These are phyloP conservation scores for Strigops habroptila DNA, from an alignment of 2,113 vertebrate species.

Conservation along the genomic window DNA sequence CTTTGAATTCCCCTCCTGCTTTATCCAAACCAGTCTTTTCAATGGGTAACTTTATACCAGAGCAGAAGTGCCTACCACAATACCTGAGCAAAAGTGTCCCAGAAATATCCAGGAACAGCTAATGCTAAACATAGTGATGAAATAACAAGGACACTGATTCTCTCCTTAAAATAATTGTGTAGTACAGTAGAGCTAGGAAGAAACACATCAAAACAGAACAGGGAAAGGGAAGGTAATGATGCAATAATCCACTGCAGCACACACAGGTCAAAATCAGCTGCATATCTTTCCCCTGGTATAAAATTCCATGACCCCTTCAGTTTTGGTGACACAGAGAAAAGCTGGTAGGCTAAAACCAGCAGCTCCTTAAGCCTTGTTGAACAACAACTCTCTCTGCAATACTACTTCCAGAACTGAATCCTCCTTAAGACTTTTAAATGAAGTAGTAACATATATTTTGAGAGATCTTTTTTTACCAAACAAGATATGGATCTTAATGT, in stretches of 20 bases:
- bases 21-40: background rate
- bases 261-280: background rate
- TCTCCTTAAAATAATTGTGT: background rate
- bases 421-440: background rate
- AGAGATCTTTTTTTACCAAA: background rate
- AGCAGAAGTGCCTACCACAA: background rate
- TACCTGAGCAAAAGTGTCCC: background rate
- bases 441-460: background rate
- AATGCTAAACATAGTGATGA: background rate
- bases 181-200: background rate
- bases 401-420: background rate
- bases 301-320: background rate
- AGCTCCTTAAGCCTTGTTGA: background rate
- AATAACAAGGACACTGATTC: background rate
- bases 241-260: background rate
- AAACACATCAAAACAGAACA: background rate
- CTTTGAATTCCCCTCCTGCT: background rate
- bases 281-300: fast-evolving
- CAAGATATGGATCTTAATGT: background rate
- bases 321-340: background rate
- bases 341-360: background rate
- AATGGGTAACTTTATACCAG: background rate
- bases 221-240: background rate
- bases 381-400: background rate
- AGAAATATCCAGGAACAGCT: background rate